A percentile compares a stretch with the other conserved stretches of the same genome.
Evolutionary conservation across 2,888 invertebrate genomes (phyloP).

Genomic region (Caenorhabditis afra): DNA sequence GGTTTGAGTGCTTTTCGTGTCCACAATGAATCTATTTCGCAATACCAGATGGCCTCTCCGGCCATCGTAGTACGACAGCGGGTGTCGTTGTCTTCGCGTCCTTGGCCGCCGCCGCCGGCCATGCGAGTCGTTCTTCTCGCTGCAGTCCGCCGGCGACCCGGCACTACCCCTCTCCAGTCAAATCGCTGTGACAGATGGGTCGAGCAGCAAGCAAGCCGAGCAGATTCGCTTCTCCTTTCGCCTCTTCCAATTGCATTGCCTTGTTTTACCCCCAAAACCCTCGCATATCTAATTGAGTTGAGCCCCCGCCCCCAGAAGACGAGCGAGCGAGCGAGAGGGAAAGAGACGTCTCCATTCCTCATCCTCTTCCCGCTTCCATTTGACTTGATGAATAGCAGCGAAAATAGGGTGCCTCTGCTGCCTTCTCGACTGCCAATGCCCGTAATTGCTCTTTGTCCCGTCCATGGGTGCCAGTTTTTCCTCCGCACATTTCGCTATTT

Average conservation of each 20-base stretch:
- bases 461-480: background rate
- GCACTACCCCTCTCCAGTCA: slow-evolving; percentile 28
- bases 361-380: slow-evolving; percentile 16
- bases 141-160: slow-evolving; percentile 5
- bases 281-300: slow-evolving; percentile 42
- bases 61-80: slow-evolving; percentile 13
- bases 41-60: slow-evolving; percentile 27
- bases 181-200: slow-evolving; percentile 51
- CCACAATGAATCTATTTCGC: slow-evolving; percentile 32
- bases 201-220: slow-evolving; percentile 37
- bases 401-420: slow-evolving; percentile 19
- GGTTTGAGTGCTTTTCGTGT: background rate
- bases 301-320: slow-evolving; percentile 2
- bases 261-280: slow-evolving; percentile 23
- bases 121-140: slow-evolving; percentile 12
- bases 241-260: slow-evolving; percentile 10
- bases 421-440: background rate
- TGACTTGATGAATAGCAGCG: slow-evolving; percentile 36
- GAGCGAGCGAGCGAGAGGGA: too few relatives aligned
- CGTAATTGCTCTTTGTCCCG: slow-evolving; percentile 46
- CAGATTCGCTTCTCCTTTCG: slow-evolving; percentile 24
- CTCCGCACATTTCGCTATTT: slow-evolving; percentile 39
- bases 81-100: slow-evolving; percentile 24
- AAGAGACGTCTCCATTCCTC: slow-evolving; percentile 16
- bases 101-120: slow-evolving; percentile 35